Percentiles rank a stretch among this genome's conserved stretches.
Conservation (phyloP, 1,140 invertebrate species). For the Lerema accius region DNA sequence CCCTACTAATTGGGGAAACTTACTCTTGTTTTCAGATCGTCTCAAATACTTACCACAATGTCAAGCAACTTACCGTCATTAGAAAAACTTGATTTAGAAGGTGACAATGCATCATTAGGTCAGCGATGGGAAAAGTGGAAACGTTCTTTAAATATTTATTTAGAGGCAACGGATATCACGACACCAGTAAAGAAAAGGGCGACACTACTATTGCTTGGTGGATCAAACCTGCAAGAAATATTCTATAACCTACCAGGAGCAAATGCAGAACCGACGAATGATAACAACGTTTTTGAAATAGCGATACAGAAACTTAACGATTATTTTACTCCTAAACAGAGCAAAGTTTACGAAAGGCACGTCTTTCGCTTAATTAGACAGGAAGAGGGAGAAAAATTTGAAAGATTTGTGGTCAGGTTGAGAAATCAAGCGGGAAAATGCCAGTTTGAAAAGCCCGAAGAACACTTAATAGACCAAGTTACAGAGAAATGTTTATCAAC, state of each 20-base stretch:
- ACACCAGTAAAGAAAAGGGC: conserved; percentile 35
- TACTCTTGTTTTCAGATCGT: no score
- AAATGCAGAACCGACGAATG: conserved; percentile 13
- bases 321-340: conserved; percentile 42
- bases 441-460: conserved; percentile 33
- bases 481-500: conserved; percentile 36
- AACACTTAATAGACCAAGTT: conserved; percentile 43
- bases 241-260: conserved; percentile 42
- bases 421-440: conserved; percentile 44
- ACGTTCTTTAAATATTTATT: conserved; percentile 25
- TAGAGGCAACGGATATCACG: conserved; percentile 24
- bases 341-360: conserved; percentile 19
- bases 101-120: conserved; percentile 22
- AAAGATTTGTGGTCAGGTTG: conserved; percentile 37
- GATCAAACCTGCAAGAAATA: conserved; percentile 39
- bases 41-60: no score
- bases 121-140: conserved; percentile 35
- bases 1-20: no score
- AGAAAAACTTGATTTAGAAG: conserved; percentile 29
- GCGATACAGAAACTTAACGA: conserved; percentile 42
- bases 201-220: conserved; percentile 35
- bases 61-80: conserved; percentile 10
- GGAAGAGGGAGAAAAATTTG: conserved; percentile 40
- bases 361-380: conserved; percentile 29
- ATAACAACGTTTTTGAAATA: conserved; percentile 35